Evolutionary conservation across 2,113 vertebrate genomes (phyloP).

Genomic region (Chrysemys picta): DNA sequence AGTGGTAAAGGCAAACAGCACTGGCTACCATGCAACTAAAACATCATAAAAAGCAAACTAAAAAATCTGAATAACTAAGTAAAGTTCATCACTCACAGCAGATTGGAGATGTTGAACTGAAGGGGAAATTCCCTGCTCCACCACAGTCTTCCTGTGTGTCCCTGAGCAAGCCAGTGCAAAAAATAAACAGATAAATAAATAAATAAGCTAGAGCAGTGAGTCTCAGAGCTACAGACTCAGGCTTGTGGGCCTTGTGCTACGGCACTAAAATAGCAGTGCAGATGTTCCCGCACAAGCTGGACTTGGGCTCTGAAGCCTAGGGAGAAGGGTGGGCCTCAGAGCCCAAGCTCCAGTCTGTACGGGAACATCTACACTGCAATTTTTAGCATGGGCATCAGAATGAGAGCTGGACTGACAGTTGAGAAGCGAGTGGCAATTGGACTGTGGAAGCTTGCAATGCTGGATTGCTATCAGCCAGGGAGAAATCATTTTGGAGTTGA

Average conservation of each 20-base stretch:
- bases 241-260: neutral
- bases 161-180: neutral
- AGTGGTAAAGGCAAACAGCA: neutral
- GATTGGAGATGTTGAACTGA: neutral
- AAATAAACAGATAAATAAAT: no score
- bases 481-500: neutral
- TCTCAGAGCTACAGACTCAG: neutral
- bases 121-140: neutral
- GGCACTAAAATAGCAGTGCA: neutral
- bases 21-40: neutral
- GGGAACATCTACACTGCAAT: neutral
- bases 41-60: accelerated
- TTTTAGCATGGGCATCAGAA: neutral
- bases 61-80: neutral
- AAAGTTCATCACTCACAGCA: neutral
- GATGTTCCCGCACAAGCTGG: neutral
- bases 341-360: no score
- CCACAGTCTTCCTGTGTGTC: neutral
- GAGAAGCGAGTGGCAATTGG: neutral
- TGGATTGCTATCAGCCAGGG: neutral
- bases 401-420: neutral
- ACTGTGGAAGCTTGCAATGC: neutral
- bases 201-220: neutral
- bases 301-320: neutral
- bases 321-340: neutral